Conservation (phyloP, 1,140 invertebrate genomes). For the Orchesella cincta region DNA sequence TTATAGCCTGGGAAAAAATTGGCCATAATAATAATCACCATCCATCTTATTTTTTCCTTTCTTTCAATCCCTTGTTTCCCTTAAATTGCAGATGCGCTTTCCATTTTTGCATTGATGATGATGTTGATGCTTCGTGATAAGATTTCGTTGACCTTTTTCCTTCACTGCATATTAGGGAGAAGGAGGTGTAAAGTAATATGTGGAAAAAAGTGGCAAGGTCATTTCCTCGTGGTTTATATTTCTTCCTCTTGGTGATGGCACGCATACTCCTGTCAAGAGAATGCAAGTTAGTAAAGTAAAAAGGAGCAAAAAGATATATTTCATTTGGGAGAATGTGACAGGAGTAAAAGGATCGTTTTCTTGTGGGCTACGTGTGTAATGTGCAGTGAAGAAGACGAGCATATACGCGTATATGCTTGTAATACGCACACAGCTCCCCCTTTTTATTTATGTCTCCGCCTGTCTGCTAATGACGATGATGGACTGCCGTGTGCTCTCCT, state of each 20-base stretch:
- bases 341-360: slow-evolving; percentile 22
- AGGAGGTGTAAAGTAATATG: background rate
- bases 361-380: background rate
- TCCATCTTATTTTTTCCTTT: slow-evolving; percentile 2
- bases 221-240: background rate
- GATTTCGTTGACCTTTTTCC: slow-evolving; percentile 1
- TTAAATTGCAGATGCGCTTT: background rate
- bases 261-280: background rate
- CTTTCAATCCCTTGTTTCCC: background rate
- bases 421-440: background rate
- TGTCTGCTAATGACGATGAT: slow-evolving; percentile 25
- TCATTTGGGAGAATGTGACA: slow-evolving; percentile 27
- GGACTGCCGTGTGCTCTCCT: slow-evolving; percentile 12
- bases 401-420: background rate
- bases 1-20: background rate
- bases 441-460: slow-evolving; percentile 29
- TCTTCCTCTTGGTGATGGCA: background rate
- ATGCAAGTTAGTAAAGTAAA: background rate
- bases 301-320: slow-evolving; percentile 15
- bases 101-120: slow-evolving; percentile 12
- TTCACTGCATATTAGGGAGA: background rate
- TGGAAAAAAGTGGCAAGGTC: slow-evolving; percentile 18
- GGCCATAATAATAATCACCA: slow-evolving; percentile 16
- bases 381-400: background rate
- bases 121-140: background rate